A percentile compares a stretch with the other conserved stretches of the same genome.
phyloP scores from a whole-genome alignment of 2,888 invertebrate species.

The Cheilosia vernalis region DNA sequence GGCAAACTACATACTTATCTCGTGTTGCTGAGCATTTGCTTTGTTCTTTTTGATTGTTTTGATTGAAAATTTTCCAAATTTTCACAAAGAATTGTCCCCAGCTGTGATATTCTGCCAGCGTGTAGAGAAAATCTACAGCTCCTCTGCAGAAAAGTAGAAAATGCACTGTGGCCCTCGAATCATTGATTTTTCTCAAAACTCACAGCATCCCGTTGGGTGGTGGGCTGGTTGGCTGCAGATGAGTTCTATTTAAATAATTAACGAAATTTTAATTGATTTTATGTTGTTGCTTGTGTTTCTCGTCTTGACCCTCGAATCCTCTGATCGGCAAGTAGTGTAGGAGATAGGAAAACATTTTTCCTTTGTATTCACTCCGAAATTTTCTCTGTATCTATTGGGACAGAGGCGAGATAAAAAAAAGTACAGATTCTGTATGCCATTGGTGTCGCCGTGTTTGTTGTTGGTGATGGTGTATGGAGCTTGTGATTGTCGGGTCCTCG shows the following conservation, averaged over 20 bases:
- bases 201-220: constrained; percentile 53
- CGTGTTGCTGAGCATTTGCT: not conserved
- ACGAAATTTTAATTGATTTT: constrained; percentile 5
- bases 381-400: constrained; percentile 61
- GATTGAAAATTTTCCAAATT: constrained; percentile 26
- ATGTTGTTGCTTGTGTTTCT: not conserved
- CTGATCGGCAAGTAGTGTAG: no score
- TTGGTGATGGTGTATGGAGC: constrained; percentile 30
- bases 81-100: not conserved
- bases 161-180: constrained; percentile 20
- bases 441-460: constrained; percentile 57
- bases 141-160: constrained; percentile 6
- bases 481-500: constrained; percentile 9
- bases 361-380: constrained; percentile 48
- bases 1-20: not conserved
- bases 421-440: constrained; percentile 20
- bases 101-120: not conserved
- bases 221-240: constrained; percentile 2
- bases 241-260: not conserved
- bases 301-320: not conserved
- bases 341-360: constrained; percentile 13
- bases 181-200: constrained; percentile 69
- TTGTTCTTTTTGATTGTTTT: constrained; percentile 43
- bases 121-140: constrained; percentile 12
- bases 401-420: constrained; percentile 38